These are phyloP conservation scores for Cebus imitator DNA, from an alignment of 2,113 vertebrate species.

Conservation along the genomic window DNA sequence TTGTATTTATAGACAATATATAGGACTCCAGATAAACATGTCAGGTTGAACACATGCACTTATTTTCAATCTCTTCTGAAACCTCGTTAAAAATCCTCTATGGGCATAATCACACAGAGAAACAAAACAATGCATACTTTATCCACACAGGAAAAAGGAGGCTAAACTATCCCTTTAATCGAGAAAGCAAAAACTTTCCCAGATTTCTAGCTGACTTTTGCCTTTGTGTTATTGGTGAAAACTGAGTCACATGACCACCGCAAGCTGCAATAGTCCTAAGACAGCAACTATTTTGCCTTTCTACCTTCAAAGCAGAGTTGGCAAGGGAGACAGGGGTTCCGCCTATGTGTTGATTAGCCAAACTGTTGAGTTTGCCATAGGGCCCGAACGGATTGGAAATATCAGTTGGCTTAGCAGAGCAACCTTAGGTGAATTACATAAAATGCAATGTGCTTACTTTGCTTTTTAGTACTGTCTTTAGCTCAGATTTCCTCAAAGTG, in stretches of 20 bases:
- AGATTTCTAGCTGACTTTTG: not conserved
- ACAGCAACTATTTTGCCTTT: slow-evolving; percentile 8
- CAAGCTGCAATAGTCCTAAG: not conserved
- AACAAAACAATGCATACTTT: not conserved
- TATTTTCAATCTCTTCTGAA: not conserved
- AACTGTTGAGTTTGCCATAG: not conserved
- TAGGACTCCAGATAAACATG: not conserved
- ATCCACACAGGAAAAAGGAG: not conserved
- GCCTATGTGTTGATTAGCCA: not conserved
- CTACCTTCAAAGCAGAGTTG: not conserved
- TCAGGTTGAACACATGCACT: not conserved
- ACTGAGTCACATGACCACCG: not conserved
- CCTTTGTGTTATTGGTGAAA: not conserved
- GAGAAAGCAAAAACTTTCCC: not conserved
- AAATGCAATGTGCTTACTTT: not conserved
- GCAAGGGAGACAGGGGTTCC: not conserved
- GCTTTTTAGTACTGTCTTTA: not conserved
- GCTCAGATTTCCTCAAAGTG: not conserved
- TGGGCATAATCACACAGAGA: not conserved
- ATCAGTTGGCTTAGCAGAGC: not conserved
- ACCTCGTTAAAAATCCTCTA: not conserved
- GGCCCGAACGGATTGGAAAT: not conserved
- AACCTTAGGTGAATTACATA: not conserved
- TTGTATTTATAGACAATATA: not conserved
- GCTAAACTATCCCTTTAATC: not conserved